Evolutionary conservation across 2,113 vertebrate genomes (phyloP).

Genomic region (Oreochromis spilurus): DNA sequence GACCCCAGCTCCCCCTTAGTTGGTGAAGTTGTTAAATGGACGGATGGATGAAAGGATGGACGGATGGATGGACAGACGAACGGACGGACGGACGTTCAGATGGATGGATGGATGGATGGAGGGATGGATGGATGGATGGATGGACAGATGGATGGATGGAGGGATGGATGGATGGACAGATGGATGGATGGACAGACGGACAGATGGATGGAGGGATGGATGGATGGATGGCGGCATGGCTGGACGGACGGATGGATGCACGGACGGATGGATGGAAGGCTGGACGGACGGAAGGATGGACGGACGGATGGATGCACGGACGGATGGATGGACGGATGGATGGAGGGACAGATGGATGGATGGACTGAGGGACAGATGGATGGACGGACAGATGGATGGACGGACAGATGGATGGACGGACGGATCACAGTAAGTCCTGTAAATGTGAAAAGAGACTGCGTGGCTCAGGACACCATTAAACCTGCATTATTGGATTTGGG

Average conservation of each 20-base stretch:
- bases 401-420: rapidly evolving
- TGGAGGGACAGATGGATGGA: too few relatives aligned
- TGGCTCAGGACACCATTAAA: background rate
- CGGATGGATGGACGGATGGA: rapidly evolving
- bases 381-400: rapidly evolving
- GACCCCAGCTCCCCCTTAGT: background rate
- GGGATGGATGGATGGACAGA: rapidly evolving
- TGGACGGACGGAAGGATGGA: rapidly evolving
- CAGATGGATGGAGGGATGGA: rapidly evolving
- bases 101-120: rapidly evolving
- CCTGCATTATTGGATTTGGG: background rate
- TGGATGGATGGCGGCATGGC: rapidly evolving
- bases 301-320: rapidly evolving
- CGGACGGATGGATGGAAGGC: rapidly evolving
- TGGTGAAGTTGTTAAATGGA: background rate
- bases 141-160: rapidly evolving
- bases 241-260: rapidly evolving
- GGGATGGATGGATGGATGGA: rapidly evolving
- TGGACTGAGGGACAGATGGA: rapidly evolving
- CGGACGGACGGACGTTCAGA: rapidly evolving
- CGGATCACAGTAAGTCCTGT: background rate
- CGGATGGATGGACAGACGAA: rapidly evolving
- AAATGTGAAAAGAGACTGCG: background rate
- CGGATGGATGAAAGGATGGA: rapidly evolving
- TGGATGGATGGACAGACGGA: rapidly evolving